Percentiles rank a stretch among this genome's conserved stretches.
phyloP scores from a whole-genome alignment of 2,113 vertebrate genomes.

The Notarius quadriscutis region DNA sequence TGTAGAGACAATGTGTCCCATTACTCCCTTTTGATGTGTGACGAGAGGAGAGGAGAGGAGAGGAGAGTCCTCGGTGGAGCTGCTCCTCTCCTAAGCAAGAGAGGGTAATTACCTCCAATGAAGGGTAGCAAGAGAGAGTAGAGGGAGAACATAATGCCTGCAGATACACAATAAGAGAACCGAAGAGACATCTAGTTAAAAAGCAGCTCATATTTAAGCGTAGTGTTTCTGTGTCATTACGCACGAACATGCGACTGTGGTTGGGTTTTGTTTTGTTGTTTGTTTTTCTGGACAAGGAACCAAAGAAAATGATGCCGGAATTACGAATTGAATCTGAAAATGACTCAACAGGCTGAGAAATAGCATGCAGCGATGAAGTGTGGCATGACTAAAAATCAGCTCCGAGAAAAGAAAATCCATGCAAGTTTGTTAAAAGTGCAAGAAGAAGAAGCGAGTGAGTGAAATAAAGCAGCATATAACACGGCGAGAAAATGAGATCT shows the following conservation, averaged over 20 bases:
- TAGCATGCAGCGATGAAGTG: constrained; percentile 27
- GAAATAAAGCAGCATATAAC: constrained; percentile 3
- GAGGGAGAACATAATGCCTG: constrained; percentile 39
- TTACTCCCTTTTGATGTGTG: constrained; percentile 52
- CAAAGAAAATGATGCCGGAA: constrained; percentile 27
- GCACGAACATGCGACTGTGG: neutral
- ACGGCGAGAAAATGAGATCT: neutral
- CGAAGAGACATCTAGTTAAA: constrained; percentile 46
- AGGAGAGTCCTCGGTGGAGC: constrained; percentile 39
- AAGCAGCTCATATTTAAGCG: constrained; percentile 46
- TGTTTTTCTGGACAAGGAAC: constrained; percentile 34
- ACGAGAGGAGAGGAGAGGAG: constrained; percentile 18
- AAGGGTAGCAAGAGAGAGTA: constrained; percentile 26
- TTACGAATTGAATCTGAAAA: constrained; percentile 39
- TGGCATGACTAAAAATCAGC: constrained; percentile 11
- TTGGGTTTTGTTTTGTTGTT: neutral
- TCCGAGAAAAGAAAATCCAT: neutral
- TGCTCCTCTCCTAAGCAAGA: constrained; percentile 37
- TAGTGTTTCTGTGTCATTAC: constrained; percentile 53
- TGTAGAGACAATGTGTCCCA: constrained; percentile 33
- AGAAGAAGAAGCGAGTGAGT: neutral
- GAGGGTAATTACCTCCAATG: constrained; percentile 55
- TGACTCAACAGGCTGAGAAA: constrained; percentile 30
- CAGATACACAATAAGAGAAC: constrained; percentile 44
- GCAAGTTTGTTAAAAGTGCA: neutral